phyloP scores from a whole-genome alignment of 2,113 vertebrate species.

The Colossoma macropomum region DNA sequence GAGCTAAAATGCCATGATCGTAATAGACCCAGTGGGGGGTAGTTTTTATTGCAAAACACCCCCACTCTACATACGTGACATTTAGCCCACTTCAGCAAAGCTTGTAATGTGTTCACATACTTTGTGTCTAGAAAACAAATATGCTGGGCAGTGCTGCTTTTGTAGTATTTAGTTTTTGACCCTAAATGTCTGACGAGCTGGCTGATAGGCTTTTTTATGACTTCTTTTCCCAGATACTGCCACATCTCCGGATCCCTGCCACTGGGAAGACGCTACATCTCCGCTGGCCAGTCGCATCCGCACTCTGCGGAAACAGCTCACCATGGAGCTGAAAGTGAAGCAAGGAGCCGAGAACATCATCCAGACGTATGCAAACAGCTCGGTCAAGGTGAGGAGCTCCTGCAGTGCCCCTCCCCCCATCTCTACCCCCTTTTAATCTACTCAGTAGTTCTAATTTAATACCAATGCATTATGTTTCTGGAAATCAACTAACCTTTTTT shows the following conservation, averaged over 20 bases:
- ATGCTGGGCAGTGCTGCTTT: too few species aligned
- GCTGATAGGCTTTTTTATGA: neutral
- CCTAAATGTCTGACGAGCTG: neutral
- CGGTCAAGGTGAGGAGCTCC: slow-evolving; percentile 82
- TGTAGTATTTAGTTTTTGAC: neutral
- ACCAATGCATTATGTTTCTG: neutral
- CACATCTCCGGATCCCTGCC: slow-evolving; percentile 74
- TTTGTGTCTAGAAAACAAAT: too few species aligned
- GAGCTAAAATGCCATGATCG: too few species aligned
- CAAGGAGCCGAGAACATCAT: slow-evolving; percentile 97
- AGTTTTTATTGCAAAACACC: too few species aligned
- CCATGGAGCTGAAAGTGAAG: slow-evolving; percentile 93
- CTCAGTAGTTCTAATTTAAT: neutral
- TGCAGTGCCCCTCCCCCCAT: neutral
- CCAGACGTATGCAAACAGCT: slow-evolving; percentile 83
- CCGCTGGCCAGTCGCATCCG: slow-evolving; percentile 77
- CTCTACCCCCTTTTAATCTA: neutral
- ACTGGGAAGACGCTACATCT: slow-evolving; percentile 78
- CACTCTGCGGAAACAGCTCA: slow-evolving; percentile 90
- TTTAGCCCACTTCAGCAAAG: neutral
- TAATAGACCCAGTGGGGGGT: too few species aligned
- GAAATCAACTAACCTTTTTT: neutral
- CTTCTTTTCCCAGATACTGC: slow-evolving; percentile 59
- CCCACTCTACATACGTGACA: too few species aligned
- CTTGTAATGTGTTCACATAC: too few species aligned